Evolutionary conservation across 1,140 invertebrate genomes (phyloP), one percentile per base, ranked within the genome.

Genomic region (Macrostomum lignano): DNA sequence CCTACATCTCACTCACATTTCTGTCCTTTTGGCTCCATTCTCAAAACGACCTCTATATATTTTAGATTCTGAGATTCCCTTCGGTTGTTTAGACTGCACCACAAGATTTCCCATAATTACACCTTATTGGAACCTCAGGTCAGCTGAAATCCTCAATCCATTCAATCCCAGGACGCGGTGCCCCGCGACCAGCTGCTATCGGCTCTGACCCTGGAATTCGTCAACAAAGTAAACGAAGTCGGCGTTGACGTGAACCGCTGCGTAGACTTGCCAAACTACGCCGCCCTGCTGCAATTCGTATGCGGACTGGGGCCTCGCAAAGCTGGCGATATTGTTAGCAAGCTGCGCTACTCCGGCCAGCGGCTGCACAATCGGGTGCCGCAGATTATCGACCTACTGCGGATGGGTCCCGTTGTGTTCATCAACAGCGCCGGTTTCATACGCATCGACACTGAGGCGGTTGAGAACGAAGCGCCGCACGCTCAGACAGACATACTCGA

Each of bases 401-500:
- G n/a, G n/a, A n/a, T 98, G 73, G 88, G 86, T 2, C 82, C 86
- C 0, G 93, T 88, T 60, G 78, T 96, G 0, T 94, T 96, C 44
- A 81, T 96, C 38, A 98, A 98, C 52, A 94, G 84, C 62, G 81
- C 86, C 23, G 91, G 88, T 21, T 98, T 98, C 45, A 88, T 98
- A 15, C 93, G 84, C 61, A 91, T 98, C 38, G 86, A 98, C 41
- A 91, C 84, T 0, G 7, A 28, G 17, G 29, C 1, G 21, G 37
- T 17, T 35, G 29, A 6, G 15, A 30, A 29, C 22, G 21, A 37
- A 6, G 23, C 19, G 17, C 14, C 78, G 0, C 78, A 88, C 45
- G 70, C 74, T 0, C 84, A 86, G 44, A 75, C 88, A 1, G 82
- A 94, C 64, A 79, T 94, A 0, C 56, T 98, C 3, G 91, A 98